Evolutionary conservation across 2,797 vertebrate genomes (phyloP).

Genomic region (Sciurus vulgaris): DNA sequence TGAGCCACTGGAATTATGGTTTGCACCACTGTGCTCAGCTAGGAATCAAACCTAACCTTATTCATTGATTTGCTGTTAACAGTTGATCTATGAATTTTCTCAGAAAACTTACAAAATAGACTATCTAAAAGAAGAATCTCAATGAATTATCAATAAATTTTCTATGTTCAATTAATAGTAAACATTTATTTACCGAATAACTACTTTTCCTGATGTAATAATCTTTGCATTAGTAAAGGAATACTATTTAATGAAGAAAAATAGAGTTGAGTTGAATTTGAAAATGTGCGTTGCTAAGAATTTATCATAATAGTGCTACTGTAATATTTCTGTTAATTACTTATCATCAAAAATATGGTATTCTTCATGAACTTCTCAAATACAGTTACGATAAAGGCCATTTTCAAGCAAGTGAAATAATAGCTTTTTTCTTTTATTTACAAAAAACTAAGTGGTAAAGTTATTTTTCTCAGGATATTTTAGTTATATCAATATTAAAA

Average conservation of each 20-base stretch:
- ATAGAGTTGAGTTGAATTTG: background rate
- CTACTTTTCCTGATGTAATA: background rate
- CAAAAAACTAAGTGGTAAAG: background rate
- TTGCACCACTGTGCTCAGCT: no score
- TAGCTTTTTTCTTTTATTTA: constrained; percentile 40
- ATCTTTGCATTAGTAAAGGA: background rate
- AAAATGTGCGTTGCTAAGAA: constrained; percentile 7
- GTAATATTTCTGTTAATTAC: background rate
- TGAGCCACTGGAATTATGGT: no score
- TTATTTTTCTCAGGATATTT: background rate
- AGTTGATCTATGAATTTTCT: background rate
- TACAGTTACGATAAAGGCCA: background rate
- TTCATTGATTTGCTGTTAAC: background rate
- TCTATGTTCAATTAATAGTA: background rate
- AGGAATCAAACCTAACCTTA: background rate
- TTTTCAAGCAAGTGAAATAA: constrained; percentile 46
- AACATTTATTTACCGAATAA: background rate
- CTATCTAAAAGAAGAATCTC: background rate
- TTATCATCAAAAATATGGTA: constrained; percentile 46
- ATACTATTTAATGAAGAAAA: background rate
- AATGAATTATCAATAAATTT: background rate
- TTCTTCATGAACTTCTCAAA: constrained; percentile 52
- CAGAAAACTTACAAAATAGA: background rate
- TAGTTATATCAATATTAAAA: constrained; percentile 46
- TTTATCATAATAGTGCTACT: background rate